Evolutionary conservation across 30 jellyfish, hydroid and myxozoan genomes (phyloP), one percentile per base, ranked within the genome.

Genomic region (Haliclystus octoradiatus): DNA sequence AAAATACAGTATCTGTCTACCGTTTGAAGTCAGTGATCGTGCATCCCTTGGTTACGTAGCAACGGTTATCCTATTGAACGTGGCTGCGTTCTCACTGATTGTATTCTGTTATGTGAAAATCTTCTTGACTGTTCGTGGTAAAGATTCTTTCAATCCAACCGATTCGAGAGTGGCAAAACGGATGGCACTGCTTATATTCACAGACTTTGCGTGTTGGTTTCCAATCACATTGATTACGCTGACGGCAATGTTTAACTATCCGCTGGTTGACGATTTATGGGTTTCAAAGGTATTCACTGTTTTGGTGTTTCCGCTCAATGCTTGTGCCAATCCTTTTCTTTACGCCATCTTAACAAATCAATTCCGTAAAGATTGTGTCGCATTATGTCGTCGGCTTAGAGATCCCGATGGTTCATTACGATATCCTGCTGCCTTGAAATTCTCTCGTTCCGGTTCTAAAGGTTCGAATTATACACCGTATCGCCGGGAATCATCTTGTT

Each of bases 301-400:
- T 22, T 80, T 89, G 65, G 62, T 89, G 24, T 89, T 89, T 61
- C 98, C 98, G 35, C 63, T 89, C 62, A 89, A 89, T 63, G 98
- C 98, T 26, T 89, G 95, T 49, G 93, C 95, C 52, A 89, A 89
- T 63, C 98, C 98, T 51, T 89, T 89, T 72, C 71, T 89, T 71
- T 89, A 89, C 69, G 98, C 98, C 62, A 76, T 89, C 28, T 68
- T 76, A 67, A 89, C 95, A 60, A 89, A 75, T 49, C 92, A 72
- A 27, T 89, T 89, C 75, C 95, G 93, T 64, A 88, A 81, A 57
- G 94, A 88, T 49, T 70, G 86, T 65, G 63, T 71, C 53, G 28
- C 92, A 1, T 63, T 76, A 63, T 72, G 33, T 57, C 83, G 92
- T 22, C 85, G 75, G 31, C 52, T 88, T 49, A 88, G 72, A 47